Conservation (phyloP, 2,113 vertebrate genomes). For the Anolis sagrei region DNA sequence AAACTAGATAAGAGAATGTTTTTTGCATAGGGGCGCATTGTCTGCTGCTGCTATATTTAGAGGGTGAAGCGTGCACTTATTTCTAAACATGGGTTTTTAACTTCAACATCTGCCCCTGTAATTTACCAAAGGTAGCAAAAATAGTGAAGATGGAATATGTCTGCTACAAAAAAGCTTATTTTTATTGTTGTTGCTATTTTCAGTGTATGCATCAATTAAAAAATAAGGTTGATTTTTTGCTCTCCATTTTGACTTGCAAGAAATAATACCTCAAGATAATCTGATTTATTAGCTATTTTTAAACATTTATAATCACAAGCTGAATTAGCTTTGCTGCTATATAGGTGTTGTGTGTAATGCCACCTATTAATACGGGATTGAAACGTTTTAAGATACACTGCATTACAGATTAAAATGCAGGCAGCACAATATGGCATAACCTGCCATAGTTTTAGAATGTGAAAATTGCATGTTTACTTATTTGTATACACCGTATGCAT, state of each 20-base stretch:
- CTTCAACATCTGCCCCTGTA: slow-evolving; percentile 90
- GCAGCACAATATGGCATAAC: slow-evolving; percentile 89
- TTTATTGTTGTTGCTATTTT: slow-evolving; percentile 89
- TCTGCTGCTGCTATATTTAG: slow-evolving; percentile 86
- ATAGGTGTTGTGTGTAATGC: slow-evolving; percentile 95
- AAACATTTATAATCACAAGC: slow-evolving; percentile 95
- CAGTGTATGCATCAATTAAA: slow-evolving; percentile 86
- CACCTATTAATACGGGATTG: slow-evolving; percentile 91
- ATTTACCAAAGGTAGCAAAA: slow-evolving; percentile 86
- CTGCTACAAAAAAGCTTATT: slow-evolving; percentile 89
- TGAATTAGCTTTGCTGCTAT: slow-evolving; percentile 99
- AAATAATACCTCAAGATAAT: slow-evolving; percentile 96
- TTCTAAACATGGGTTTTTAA: slow-evolving; percentile 91
- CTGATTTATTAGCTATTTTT: slow-evolving; percentile 76
- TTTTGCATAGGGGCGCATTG: slow-evolving; percentile 92
- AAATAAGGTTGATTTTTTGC: slow-evolving; percentile 88
- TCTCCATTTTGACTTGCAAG: slow-evolving; percentile 95
- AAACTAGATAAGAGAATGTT: slow-evolving; percentile 95
- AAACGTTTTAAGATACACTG: slow-evolving; percentile 84
- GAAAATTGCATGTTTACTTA: slow-evolving; percentile 93
- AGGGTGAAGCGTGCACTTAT: slow-evolving; percentile 89
- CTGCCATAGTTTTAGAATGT: slow-evolving; percentile 91
- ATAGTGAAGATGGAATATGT: slow-evolving; percentile 90
- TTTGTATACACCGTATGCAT: slow-evolving; percentile 92
- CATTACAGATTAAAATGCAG: slow-evolving; percentile 84